Evolutionary conservation across 2,888 invertebrate genomes (phyloP).

Genomic region (Eulithis testata): DNA sequence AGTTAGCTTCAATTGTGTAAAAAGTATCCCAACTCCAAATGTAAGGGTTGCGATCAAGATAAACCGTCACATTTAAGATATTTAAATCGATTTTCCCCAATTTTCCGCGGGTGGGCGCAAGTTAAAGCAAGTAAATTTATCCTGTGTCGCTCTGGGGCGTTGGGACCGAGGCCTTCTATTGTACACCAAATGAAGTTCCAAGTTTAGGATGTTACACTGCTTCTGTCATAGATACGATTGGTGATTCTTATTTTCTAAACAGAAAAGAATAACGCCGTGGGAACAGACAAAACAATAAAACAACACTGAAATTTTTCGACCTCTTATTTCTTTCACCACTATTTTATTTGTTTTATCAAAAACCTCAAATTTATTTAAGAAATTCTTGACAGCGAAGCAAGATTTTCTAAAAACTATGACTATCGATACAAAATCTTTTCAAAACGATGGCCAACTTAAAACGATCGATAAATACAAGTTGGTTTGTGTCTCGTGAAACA

Average conservation of each 20-base stretch:
- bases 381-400: too few relatives aligned
- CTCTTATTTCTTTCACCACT: too few relatives aligned
- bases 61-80: constrained; percentile 81
- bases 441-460: too few relatives aligned
- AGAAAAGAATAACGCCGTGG: too few relatives aligned
- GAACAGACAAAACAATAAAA: too few relatives aligned
- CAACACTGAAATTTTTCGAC: too few relatives aligned
- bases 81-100: constrained; percentile 84
- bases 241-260: too few relatives aligned
- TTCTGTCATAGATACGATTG: constrained; percentile 60
- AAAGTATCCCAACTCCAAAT: constrained; percentile 16
- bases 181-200: constrained; percentile 80
- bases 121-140: constrained; percentile 80
- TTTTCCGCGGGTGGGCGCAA: constrained; percentile 80
- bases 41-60: constrained; percentile 66
- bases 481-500: background rate
- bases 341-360: too few relatives aligned
- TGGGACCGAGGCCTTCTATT: constrained; percentile 67
- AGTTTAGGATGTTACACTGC: constrained; percentile 73
- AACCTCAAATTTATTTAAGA: too few relatives aligned
- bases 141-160: constrained; percentile 72
- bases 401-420: too few relatives aligned
- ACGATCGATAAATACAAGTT: too few relatives aligned
- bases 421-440: too few relatives aligned
- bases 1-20: constrained; percentile 6